Evolutionary conservation across 2,797 vertebrate species (phyloP).

Genomic region (Setipinna tenuifilis): DNA sequence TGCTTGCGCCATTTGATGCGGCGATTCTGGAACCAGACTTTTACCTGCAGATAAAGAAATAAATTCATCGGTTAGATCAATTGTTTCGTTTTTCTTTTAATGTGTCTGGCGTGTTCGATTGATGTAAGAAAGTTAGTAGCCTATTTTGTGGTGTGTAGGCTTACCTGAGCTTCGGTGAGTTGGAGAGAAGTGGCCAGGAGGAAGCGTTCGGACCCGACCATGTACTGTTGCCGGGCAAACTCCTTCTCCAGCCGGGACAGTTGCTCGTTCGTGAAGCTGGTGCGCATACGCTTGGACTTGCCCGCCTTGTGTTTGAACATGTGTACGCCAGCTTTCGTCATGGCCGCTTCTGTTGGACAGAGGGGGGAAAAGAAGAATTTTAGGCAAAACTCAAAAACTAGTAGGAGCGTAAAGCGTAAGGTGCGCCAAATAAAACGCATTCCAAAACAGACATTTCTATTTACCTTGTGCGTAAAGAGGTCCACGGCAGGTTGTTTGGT

Average conservation of each 20-base stretch:
- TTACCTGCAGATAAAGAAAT: constrained; percentile 70
- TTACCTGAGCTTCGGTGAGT: constrained; percentile 83
- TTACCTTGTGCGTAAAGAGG: constrained; percentile 77
- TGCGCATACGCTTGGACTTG: constrained; percentile 82
- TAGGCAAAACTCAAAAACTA: neutral
- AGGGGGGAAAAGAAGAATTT: neutral
- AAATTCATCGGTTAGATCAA: neutral
- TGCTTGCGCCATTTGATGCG: constrained; percentile 88
- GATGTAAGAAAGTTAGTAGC: neutral
- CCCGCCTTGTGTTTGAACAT: constrained; percentile 72
- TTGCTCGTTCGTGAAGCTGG: constrained; percentile 85
- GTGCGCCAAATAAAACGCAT: neutral
- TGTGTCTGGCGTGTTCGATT: too few relatives aligned
- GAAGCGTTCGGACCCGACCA: constrained; percentile 84
- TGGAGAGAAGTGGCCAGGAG: constrained; percentile 79
- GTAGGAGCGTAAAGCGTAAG: too few relatives aligned
- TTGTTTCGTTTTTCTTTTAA: neutral
- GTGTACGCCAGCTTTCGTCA: constrained; percentile 68
- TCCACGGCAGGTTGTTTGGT: constrained; percentile 67
- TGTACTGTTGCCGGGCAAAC: constrained; percentile 84
- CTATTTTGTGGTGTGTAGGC: neutral
- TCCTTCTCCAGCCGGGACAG: constrained; percentile 84
- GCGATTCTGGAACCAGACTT: constrained; percentile 87
- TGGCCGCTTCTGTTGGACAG: constrained; percentile 56
- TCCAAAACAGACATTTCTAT: too few relatives aligned